Evolutionary conservation across 2,888 invertebrate species (phyloP).

Genomic region (Horisme vitalbata): DNA sequence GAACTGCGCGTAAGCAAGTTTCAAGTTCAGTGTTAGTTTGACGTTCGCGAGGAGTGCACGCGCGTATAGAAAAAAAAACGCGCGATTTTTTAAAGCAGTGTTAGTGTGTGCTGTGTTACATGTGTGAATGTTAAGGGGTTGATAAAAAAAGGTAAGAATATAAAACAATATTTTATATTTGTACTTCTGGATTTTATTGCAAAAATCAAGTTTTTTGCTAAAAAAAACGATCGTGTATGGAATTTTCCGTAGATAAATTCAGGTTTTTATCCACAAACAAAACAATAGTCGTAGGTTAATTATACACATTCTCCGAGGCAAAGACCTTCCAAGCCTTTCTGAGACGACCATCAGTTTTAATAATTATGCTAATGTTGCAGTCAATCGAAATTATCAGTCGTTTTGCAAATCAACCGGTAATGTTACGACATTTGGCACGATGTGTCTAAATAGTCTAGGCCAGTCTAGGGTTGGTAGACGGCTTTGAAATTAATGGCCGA

Average conservation of each 20-base stretch:
- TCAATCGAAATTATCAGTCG: constrained; percentile 29
- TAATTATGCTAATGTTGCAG: constrained; percentile 18
- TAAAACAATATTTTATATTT: no score
- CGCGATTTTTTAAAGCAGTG: constrained; percentile 32
- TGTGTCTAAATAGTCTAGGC: constrained; percentile 2
- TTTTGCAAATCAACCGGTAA: constrained; percentile 29
- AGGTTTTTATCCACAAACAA: constrained; percentile 3
- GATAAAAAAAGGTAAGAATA: constrained; percentile 23
- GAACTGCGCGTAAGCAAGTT: constrained; percentile 49
- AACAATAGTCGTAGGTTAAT: constrained; percentile 17
- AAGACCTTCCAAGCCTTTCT: constrained; percentile 32
- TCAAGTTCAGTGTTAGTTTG: constrained; percentile 73
- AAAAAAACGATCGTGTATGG: no score
- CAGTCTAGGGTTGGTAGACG: neutral
- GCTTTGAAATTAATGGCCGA: no score
- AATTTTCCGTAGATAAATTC: constrained; percentile 4
- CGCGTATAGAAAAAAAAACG: constrained; percentile 25
- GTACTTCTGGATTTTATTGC: no score
- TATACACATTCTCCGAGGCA: constrained; percentile 12
- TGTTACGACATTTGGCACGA: constrained; percentile 20
- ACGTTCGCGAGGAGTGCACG: constrained; percentile 51
- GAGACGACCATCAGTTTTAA: constrained; percentile 22
- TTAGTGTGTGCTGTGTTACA: constrained; percentile 40
- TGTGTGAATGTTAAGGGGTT: constrained; percentile 27
- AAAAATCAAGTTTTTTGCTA: no score